Evolutionary conservation across 2,888 invertebrate species (phyloP).

Genomic region (Panorpa germanica): DNA sequence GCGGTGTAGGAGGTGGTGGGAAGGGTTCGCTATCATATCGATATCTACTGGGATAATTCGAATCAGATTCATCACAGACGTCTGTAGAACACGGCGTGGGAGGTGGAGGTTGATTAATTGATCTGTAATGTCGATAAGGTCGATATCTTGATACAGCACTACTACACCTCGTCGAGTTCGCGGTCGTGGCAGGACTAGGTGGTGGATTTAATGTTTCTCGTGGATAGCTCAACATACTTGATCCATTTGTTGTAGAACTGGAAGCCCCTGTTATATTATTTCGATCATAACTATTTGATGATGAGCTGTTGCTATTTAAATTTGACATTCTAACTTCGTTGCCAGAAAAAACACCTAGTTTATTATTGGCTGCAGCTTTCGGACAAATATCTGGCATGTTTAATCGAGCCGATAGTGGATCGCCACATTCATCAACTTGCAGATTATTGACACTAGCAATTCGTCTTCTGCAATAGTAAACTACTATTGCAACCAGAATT

Average conservation of each 20-base stretch:
- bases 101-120: conserved; percentile 72
- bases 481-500: conserved; percentile 28
- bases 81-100: conserved; percentile 92
- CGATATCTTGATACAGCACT: conserved; percentile 42
- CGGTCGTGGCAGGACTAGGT: conserved; percentile 71
- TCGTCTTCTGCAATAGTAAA: conserved; percentile 32
- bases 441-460: conserved; percentile 29
- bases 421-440: conserved; percentile 41
- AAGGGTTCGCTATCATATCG: conserved; percentile 47
- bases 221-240: conserved; percentile 43
- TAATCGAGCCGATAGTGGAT: conserved; percentile 44
- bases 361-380: conserved; percentile 24
- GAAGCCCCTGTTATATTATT: conserved; percentile 46
- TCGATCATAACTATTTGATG: conserved; percentile 45
- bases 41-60: conserved; percentile 35
- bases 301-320: conserved; percentile 33
- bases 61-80: conserved; percentile 79
- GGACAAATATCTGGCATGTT: no score
- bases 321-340: conserved; percentile 44
- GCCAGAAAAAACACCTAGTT: conserved; percentile 21
- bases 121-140: conserved; percentile 56
- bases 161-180: conserved; percentile 30
- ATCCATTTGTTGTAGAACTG: conserved; percentile 25
- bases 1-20: conserved; percentile 58
- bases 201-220: conserved; percentile 78